Evolutionary conservation across 2,797 vertebrate species (phyloP), one percentile per base, ranked within the genome.

Genomic region (Dendrocincla fuliginosa): DNA sequence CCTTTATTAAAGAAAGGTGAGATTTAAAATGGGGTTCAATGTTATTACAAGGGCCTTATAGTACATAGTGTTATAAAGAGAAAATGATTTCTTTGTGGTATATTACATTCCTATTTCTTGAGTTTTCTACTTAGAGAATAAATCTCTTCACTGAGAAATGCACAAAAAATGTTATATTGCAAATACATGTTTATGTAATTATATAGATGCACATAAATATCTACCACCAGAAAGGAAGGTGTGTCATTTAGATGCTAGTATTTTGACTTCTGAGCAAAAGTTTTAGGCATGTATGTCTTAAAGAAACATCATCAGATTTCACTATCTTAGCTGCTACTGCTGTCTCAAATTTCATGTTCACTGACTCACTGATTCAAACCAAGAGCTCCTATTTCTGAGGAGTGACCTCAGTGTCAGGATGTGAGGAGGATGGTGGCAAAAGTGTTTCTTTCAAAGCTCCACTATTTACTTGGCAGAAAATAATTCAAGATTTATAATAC

Each of bases 321-420:
- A 85, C 64, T 37, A 81, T 92, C 94, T 85, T 87, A 76, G 70
- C 87, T 88, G 76, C 52, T 74, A 63, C 71, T 68, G 57, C 32
- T 87, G 89, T 89, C 87, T 96, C 94, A 85, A 6, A 49, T 96
- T 90, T 93, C 95, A 7, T 55, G 67, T 93, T 90, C 84, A 67
- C 67, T 94, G 89, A 96, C 73, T 96, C 94, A 95, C 80, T 65
- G 88, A 84, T 93, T 96, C 86, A 96, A 93, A 80, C 76, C 85
- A 84, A 88, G 93, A 94, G 67, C 63, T 95, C 90, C 85, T 97
- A 86, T 94, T 95, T 87, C 82, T 75, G 89, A 91, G 70, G 27
- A 19, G 33, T 95, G 93, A 96, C 89, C 65, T 96, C 93, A 95
- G 41, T 85, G 89, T 71, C 3, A 4, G 77, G 65, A 35, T 78